Base-by-base conservation (phyloP, 53 echinoderm and acorn worm species). In the Henricia sp. region DNA sequence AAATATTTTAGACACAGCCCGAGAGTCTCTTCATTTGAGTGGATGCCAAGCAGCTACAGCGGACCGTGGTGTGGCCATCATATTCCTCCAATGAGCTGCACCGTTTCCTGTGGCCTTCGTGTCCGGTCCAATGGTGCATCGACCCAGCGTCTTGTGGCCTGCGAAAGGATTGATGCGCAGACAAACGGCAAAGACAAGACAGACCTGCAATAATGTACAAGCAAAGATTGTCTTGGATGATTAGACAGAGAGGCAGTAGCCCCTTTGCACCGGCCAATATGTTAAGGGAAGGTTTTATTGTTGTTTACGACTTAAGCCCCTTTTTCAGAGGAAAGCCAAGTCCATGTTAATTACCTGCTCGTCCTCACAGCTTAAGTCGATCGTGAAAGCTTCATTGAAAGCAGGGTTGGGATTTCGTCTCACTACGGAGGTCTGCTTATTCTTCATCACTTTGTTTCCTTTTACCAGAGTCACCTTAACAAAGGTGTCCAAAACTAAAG, bases 381-480 rank as follows among this genome's bases (percentile, higher is more conserved):
- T 72, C 27, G 94, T 84, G 75, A 97, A 97, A 6, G 95, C 92
- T 70, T 97, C 90, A 72, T 97, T 97, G 76, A 85, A 97, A 20
- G 92, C 70, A 20, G 99, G 99, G 44, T 90, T 85, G 52, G 84
- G 84, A 4, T 95, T 88, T 37, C 90, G 85, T 29, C 92, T 86
- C 33, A 90, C 78, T 19, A 88, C 82, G 1, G 85, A 57, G 6
- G 94, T 95, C 51, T 90, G 92, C 71, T 96, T 96, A 68, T 84
- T 84, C 67, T 93, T 96, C 50, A 93, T 64, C 23, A 93, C 86
- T 63, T 87, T 93, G 24, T 87, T 93, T 25, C 89, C 88, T 77
- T 88, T 87, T 75, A 96, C 94, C 84, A 96, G 66, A 29, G 93
- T 93, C 26, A 93, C 76, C 87, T 93, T 96, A 51, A 94, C 91